Percentiles rank a stretch among this genome's conserved stretches.
Evolutionary conservation across 2,113 vertebrate species (phyloP).

Genomic region (Hassar affinis): DNA sequence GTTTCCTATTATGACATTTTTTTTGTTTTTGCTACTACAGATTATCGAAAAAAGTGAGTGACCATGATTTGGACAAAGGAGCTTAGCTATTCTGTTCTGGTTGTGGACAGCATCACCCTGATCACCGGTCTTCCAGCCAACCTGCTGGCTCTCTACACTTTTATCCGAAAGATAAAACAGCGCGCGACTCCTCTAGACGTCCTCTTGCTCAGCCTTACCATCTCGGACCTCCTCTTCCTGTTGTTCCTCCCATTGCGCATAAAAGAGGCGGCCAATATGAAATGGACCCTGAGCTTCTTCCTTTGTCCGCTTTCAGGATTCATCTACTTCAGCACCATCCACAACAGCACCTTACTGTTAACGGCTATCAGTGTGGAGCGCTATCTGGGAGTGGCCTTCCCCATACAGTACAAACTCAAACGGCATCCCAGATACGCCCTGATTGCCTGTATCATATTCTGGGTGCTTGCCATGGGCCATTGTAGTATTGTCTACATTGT

Average conservation of each 20-base stretch:
- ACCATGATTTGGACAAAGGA: background rate
- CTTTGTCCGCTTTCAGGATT: constrained; percentile 69
- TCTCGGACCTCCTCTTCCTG: constrained; percentile 73
- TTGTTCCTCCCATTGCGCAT: constrained; percentile 76
- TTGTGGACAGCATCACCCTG: constrained; percentile 68
- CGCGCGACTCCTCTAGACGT: constrained; percentile 63
- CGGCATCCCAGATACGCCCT: constrained; percentile 34
- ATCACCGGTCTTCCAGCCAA: constrained; percentile 71
- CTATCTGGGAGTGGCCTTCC: constrained; percentile 74
- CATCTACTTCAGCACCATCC: constrained; percentile 74
- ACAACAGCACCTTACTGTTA: constrained; percentile 74
- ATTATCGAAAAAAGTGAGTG: background rate
- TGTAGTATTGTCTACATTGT: constrained; percentile 65
- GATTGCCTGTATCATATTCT: constrained; percentile 56
- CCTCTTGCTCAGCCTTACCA: constrained; percentile 70
- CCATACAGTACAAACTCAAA: constrained; percentile 64
- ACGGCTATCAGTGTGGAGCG: constrained; percentile 74
- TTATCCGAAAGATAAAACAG: constrained; percentile 60
- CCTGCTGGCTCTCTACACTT: constrained; percentile 67
- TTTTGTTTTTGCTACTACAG: constrained; percentile 42
- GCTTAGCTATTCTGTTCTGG: constrained; percentile 56
- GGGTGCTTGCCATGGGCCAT: constrained; percentile 62
- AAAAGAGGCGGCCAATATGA: constrained; percentile 53
- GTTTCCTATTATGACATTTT: background rate
- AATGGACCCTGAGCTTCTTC: constrained; percentile 58